Evolutionary conservation across 2,888 invertebrate species (phyloP).

Genomic region (Callimorpha dominula): DNA sequence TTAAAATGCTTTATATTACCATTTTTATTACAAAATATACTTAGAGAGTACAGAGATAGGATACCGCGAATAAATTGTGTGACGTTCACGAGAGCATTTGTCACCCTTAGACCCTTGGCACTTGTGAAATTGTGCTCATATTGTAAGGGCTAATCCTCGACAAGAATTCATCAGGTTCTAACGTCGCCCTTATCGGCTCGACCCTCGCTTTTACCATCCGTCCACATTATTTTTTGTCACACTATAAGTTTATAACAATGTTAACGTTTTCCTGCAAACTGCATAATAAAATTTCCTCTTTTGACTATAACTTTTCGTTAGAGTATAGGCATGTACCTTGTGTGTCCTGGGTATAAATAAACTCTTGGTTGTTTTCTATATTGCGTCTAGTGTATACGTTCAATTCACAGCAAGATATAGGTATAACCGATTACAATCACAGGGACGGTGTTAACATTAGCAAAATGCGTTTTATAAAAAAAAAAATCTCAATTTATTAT

Average conservation of each 20-base stretch:
- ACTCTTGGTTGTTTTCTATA: slow-evolving; percentile 15
- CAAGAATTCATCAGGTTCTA: slow-evolving; percentile 80
- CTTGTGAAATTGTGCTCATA: slow-evolving; percentile 83
- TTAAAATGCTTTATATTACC: slow-evolving; percentile 77
- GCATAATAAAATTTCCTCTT: slow-evolving; percentile 41
- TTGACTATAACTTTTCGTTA: slow-evolving; percentile 43
- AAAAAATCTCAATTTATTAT: too few species aligned
- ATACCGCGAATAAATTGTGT: slow-evolving; percentile 71
- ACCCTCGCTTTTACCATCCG: slow-evolving; percentile 67
- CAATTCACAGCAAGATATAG: background rate
- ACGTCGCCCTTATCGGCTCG: slow-evolving; percentile 72
- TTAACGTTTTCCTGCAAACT: slow-evolving; percentile 43
- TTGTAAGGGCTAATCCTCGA: slow-evolving; percentile 83
- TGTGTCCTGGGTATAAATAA: slow-evolving; percentile 34
- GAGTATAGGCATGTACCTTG: slow-evolving; percentile 31
- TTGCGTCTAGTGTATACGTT: background rate
- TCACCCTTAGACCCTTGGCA: slow-evolving; percentile 75
- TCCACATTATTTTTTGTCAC: slow-evolving; percentile 71
- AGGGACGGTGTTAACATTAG: background rate
- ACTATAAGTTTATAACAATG: slow-evolving; percentile 55
- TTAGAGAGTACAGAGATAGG: slow-evolving; percentile 59
- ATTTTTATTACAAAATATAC: slow-evolving; percentile 82
- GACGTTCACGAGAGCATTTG: slow-evolving; percentile 74
- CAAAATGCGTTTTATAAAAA: too few species aligned
- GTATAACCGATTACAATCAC: background rate